Evolutionary conservation across 2,113 vertebrate species (phyloP), one percentile per base, ranked within the genome.

Genomic region (Ovibos moschatus): DNA sequence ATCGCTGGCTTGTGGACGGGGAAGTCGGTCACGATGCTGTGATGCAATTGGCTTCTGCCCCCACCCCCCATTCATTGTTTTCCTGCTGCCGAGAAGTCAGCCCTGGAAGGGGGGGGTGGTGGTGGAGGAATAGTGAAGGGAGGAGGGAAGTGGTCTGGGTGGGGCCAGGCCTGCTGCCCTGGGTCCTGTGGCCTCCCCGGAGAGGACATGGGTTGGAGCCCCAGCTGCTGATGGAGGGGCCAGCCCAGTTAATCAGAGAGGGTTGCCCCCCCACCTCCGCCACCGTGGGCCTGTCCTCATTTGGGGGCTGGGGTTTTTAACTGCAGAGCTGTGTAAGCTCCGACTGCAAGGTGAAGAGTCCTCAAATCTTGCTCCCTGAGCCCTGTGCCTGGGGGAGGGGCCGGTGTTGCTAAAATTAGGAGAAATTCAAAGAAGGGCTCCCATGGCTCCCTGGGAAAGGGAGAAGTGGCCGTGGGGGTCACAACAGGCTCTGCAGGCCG

Each of bases 331-430:
- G 45, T 27, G 64, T 51, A 58, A 76, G 78, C 82, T 43, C 53
- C 8, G 25, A 64, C 78, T 94, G 43, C 28, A 12, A 93, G 88
- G 93, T 74, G 45, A 76, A 88, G 71, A 87, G 64, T 36, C 45
- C 51, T 67, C 51, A 86, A 90, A 79, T 90, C 76, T 76, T 45
- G 40, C 33, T 30, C 43, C 62, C 67, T 33, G 8, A 9, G 40
- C 74, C 71, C 62, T 16, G 6, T 51, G 93, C 91, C 84, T 81
- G 79, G 87, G 85, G 92, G 96, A 96, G 88, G 96, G 95, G 88
- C 88, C 1, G 0, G 47, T 83, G 94, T 87, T 89, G 86, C 97
- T 98, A 98, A 98, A 98, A 98, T 98, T 98, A 98, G 98, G 98
- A 98, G 94, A 97, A 88, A 96, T 96, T 94, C 97, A 98, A 78